Evolutionary conservation across 1,140 invertebrate genomes (phyloP).

Genomic region (Calliopsis andreniformis): DNA sequence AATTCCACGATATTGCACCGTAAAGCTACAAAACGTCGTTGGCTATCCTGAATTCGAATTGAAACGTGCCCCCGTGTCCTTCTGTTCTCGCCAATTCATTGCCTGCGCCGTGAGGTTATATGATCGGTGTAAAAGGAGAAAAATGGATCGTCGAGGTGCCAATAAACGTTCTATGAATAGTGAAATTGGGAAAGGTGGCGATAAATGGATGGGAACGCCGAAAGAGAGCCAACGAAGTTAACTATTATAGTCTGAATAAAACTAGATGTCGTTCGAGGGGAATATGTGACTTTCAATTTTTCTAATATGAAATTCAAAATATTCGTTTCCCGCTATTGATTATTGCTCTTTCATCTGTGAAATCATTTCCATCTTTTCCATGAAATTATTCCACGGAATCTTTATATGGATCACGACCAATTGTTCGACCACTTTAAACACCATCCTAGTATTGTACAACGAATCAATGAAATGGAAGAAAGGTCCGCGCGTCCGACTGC

Average conservation of each 20-base stretch:
- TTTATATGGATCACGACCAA: too few relatives aligned
- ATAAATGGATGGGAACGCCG: slow-evolving; percentile 13
- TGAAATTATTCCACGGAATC: too few relatives aligned
- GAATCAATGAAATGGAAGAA: slow-evolving; percentile 16
- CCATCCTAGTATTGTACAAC: background rate
- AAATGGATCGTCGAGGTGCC: slow-evolving; percentile 18
- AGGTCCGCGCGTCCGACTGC: background rate
- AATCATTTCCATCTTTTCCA: too few relatives aligned
- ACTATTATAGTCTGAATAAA: too few relatives aligned
- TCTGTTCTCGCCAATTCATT: slow-evolving; percentile 50
- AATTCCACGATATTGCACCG: slow-evolving; percentile 40
- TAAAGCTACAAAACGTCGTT: slow-evolving; percentile 44
- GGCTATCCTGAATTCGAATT: slow-evolving; percentile 57
- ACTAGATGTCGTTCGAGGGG: too few relatives aligned
- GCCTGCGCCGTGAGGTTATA: slow-evolving; percentile 24
- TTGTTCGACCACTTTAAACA: background rate
- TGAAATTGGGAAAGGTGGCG: slow-evolving; percentile 26
- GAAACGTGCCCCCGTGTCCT: slow-evolving; percentile 43
- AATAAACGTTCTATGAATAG: slow-evolving; percentile 10
- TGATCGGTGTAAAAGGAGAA: slow-evolving; percentile 42
- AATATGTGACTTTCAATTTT: too few relatives aligned
- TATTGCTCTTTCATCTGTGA: background rate
- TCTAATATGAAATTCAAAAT: too few relatives aligned
- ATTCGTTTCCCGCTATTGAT: too few relatives aligned
- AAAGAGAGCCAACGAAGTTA: background rate